Percentiles rank a stretch among this genome's conserved stretches.
Evolutionary conservation across 1,140 invertebrate species (phyloP).

Genomic region (Conus ventricosus): DNA sequence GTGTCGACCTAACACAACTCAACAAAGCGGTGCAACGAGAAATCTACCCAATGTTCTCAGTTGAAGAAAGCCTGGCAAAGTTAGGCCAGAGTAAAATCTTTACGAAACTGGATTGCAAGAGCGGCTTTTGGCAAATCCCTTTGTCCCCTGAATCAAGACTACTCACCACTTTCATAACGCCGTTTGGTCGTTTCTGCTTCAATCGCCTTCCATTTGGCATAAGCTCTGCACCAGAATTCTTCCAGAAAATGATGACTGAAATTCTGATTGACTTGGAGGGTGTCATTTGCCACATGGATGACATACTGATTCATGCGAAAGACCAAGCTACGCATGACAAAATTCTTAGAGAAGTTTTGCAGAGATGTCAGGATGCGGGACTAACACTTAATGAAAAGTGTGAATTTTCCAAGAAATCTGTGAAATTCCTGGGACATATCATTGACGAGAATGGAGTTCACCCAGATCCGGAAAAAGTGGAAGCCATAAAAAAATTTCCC

Average conservation of each 20-base stretch:
- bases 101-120: conserved; percentile 31
- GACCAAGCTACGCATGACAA: conserved; percentile 50
- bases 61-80: conserved; percentile 17
- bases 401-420: background rate
- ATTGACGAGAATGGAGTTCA: conserved; percentile 37
- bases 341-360: conserved; percentile 50
- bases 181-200: conserved; percentile 72
- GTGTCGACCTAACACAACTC: background rate
- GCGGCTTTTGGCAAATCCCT: conserved; percentile 46
- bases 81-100: conserved; percentile 69
- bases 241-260: conserved; percentile 40
- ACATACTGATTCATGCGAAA: conserved; percentile 56
- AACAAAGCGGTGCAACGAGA: conserved; percentile 33
- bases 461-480: conserved; percentile 59
- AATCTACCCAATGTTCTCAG: background rate
- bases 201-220: conserved; percentile 73
- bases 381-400: conserved; percentile 61
- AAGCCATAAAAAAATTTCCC: conserved; percentile 38
- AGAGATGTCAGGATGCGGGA: conserved; percentile 47
- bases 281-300: conserved; percentile 51
- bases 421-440: conserved; percentile 43
- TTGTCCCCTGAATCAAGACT: conserved; percentile 28
- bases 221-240: conserved; percentile 44
- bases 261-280: conserved; percentile 36
- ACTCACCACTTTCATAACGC: conserved; percentile 57